Percentiles rank a stretch among this genome's conserved stretches.
Conservation (phyloP, 2,797 vertebrate genomes). For the Bradypodion ventrale region DNA sequence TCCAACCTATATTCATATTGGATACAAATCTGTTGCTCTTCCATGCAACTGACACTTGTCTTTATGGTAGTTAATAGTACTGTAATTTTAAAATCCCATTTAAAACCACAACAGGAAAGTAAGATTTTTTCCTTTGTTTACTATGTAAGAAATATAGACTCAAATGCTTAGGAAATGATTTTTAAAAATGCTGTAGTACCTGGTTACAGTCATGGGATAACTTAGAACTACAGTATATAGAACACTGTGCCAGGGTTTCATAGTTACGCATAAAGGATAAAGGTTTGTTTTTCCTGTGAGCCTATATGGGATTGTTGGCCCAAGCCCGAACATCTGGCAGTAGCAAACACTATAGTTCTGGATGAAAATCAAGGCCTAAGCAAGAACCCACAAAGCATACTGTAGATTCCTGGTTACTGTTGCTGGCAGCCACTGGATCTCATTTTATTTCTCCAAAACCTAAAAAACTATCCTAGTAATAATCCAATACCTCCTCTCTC, state of each 20-base stretch:
- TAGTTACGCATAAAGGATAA: constrained; percentile 39
- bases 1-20: not conserved
- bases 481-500: constrained; percentile 29
- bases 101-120: constrained; percentile 29
- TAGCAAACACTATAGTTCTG: constrained; percentile 49
- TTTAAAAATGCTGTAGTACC: constrained; percentile 27
- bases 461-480: constrained; percentile 55
- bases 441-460: constrained; percentile 49
- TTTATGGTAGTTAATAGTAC: constrained; percentile 50
- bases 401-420: constrained; percentile 57
- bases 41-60: constrained; percentile 5
- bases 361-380: constrained; percentile 61
- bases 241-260: constrained; percentile 39
- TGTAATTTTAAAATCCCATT: constrained; percentile 50
- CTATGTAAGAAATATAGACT: constrained; percentile 33
- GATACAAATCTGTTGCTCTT: not conserved
- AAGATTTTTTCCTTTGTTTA: constrained; percentile 37
- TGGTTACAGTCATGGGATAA: constrained; percentile 41
- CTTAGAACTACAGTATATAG: constrained; percentile 27
- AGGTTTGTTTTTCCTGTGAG: constrained; percentile 53
- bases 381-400: constrained; percentile 49
- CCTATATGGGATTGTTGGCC: constrained; percentile 49
- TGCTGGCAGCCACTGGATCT: constrained; percentile 49
- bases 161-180: constrained; percentile 31
- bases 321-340: constrained; percentile 47